phyloP scores from a whole-genome alignment of 2,888 invertebrate species.

The Meta bourneti region DNA sequence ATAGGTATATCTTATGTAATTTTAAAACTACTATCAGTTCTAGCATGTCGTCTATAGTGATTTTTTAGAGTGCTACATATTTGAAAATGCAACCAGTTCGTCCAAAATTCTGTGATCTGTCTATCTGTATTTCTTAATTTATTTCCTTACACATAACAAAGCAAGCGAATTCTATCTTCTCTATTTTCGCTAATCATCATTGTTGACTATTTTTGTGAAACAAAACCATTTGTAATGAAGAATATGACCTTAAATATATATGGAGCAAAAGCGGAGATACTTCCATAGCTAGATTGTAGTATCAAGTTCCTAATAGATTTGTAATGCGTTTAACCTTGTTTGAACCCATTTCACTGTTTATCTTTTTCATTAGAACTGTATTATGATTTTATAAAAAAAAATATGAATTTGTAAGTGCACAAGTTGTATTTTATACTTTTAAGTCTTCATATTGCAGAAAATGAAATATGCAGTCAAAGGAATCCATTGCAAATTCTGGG shows the following conservation, averaged over 20 bases:
- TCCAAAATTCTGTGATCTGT: constrained; percentile 77
- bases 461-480: constrained; percentile 16
- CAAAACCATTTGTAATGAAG: constrained; percentile 76
- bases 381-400: not conserved
- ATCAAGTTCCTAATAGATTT: constrained; percentile 75
- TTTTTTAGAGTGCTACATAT: constrained; percentile 73
- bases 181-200: constrained; percentile 76
- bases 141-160: constrained; percentile 74
- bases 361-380: not conserved
- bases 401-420: constrained; percentile 45
- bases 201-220: constrained; percentile 77
- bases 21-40: constrained; percentile 64
- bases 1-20: constrained; percentile 46
- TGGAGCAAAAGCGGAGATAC: constrained; percentile 76
- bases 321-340: constrained; percentile 56
- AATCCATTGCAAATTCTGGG: constrained; percentile 46
- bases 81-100: constrained; percentile 74
- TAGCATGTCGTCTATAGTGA: constrained; percentile 67
- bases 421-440: constrained; percentile 19
- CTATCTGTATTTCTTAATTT: constrained; percentile 75
- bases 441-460: constrained; percentile 6
- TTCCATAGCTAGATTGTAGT: constrained; percentile 76
- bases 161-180: constrained; percentile 76
- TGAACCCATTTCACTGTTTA: constrained; percentile 17
- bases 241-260: constrained; percentile 76